phyloP scores from a whole-genome alignment of 2,888 invertebrate species.

The Xiphydria camelus region DNA sequence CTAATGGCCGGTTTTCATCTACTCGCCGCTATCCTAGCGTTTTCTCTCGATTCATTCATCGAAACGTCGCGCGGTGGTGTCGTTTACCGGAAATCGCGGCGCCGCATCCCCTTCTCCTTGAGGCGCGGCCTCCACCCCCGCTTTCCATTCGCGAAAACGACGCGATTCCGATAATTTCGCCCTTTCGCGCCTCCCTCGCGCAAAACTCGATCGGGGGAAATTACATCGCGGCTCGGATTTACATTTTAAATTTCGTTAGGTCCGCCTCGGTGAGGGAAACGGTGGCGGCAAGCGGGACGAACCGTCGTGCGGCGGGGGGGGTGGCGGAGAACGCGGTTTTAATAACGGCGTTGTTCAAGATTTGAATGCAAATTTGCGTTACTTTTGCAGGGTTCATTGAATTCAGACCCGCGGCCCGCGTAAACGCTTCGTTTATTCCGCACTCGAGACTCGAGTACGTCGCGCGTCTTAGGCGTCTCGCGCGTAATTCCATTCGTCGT shows the following conservation, averaged over 20 bases:
- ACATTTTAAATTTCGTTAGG: slow-evolving; percentile 32
- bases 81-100: too few relatives aligned
- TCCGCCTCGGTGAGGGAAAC: too few relatives aligned
- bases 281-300: too few relatives aligned
- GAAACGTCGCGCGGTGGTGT: too few relatives aligned
- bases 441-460: slow-evolving; percentile 4
- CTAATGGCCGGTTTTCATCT: too few relatives aligned
- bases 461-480: slow-evolving; percentile 16
- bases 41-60: too few relatives aligned
- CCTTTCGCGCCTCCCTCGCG: slow-evolving; percentile 8
- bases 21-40: too few relatives aligned
- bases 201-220: slow-evolving; percentile 27
- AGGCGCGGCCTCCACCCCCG: too few relatives aligned
- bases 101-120: too few relatives aligned
- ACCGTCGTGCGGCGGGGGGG: slow-evolving; percentile 22
- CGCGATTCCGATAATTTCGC: too few relatives aligned
- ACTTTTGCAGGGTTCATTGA: slow-evolving; percentile 41
- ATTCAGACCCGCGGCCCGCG: slow-evolving; percentile 26
- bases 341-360: slow-evolving; percentile 28
- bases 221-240: slow-evolving; percentile 27
- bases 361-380: slow-evolving; percentile 40
- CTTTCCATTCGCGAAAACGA: too few relatives aligned
- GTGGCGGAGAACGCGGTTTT: slow-evolving; percentile 5
- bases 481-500: slow-evolving; percentile 22
- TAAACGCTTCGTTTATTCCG: slow-evolving; percentile 30